These are phyloP conservation scores for Drosophila rellima DNA, from an alignment of 2,888 invertebrate genomes.

Conservation along the genomic window DNA sequence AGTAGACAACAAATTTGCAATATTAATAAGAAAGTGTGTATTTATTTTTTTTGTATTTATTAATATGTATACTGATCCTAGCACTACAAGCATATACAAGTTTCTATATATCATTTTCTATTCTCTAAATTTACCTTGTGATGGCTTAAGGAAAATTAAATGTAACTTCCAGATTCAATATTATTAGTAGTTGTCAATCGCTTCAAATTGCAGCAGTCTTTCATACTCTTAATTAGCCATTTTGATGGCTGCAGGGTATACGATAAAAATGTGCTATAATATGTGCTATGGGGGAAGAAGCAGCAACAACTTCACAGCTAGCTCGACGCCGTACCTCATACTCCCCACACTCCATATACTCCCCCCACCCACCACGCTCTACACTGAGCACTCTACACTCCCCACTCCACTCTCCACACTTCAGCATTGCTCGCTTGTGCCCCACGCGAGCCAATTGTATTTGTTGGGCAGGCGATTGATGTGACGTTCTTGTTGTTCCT, in stretches of 20 bases:
- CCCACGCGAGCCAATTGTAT: conserved; percentile 58
- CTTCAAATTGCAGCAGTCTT: not conserved
- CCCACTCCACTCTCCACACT: conserved; percentile 1
- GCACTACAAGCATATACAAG: too few relatives aligned
- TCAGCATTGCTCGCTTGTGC: conserved; percentile 29
- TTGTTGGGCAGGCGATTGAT: conserved; percentile 57
- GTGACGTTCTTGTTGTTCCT: conserved; percentile 33
- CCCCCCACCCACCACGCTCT: conserved; percentile 5
- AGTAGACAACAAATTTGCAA: too few relatives aligned
- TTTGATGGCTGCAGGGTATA: conserved; percentile 17
- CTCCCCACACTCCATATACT: not conserved
- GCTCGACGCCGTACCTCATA: conserved; percentile 6
- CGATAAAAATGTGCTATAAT: conserved; percentile 36
- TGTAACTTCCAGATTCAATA: not conserved
- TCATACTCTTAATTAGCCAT: not conserved
- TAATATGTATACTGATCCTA: too few relatives aligned
- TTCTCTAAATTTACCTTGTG: not conserved
- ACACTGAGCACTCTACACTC: not conserved
- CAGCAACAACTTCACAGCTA: conserved; percentile 25
- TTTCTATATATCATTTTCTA: not conserved
- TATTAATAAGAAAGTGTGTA: too few relatives aligned
- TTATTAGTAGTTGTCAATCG: not conserved
- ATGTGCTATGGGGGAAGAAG: conserved; percentile 45
- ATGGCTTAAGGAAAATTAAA: not conserved
- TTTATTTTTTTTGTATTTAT: too few relatives aligned